Percentiles rank a stretch among this genome's conserved stretches.
Conservation (phyloP, 1,140 invertebrate species). For the Tenebrio molitor region DNA sequence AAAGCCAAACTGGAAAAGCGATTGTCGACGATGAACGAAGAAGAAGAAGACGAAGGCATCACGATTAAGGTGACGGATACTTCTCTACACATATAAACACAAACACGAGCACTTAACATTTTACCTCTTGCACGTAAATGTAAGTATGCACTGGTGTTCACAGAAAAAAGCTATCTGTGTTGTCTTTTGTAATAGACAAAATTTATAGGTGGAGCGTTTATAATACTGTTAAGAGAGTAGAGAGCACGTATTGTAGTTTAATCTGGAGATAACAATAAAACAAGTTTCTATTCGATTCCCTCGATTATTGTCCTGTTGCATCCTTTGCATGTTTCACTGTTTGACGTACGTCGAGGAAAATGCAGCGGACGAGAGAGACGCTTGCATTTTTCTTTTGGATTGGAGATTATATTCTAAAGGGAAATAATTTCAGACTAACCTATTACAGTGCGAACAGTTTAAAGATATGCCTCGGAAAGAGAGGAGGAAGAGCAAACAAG, state of each 20-base stretch:
- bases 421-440: conserved; percentile 30
- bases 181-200: neutral
- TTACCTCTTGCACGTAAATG: conserved; percentile 35
- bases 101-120: conserved; percentile 34
- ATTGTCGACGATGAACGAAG: conserved; percentile 73
- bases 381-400: neutral
- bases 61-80: conserved; percentile 71
- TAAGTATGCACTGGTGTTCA: conserved; percentile 45
- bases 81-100: conserved; percentile 58
- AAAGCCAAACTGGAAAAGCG: conserved; percentile 68
- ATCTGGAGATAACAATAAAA: neutral
- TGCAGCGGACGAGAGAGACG: neutral
- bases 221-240: neutral
- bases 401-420: neutral
- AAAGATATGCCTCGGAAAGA: conserved; percentile 44
- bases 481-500: conserved; percentile 42
- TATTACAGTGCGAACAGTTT: conserved; percentile 46
- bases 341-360: conserved; percentile 13
- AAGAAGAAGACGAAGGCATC: conserved; percentile 70
- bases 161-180: too few relatives aligned
- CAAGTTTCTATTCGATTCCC: neutral
- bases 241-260: neutral
- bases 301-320: neutral
- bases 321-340: conserved; percentile 31
- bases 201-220: neutral